Evolutionary conservation across 92 coral and sea anemone species (phyloP), one percentile per base, ranked within the genome.

Genomic region (Isaurus tuberculatus): DNA sequence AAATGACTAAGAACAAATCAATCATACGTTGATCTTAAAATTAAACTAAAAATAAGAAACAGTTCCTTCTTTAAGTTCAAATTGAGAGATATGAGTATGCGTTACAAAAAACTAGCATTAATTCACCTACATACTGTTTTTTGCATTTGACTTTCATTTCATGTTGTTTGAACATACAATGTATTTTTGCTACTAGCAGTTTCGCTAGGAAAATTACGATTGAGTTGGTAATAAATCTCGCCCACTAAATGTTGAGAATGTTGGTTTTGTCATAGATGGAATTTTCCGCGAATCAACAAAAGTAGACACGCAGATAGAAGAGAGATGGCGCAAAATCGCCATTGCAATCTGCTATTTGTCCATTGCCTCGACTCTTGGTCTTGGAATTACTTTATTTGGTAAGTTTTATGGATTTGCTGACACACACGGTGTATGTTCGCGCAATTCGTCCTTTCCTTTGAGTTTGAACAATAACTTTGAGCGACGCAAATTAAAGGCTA

Each of bases 281-380:
- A 77, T 77, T 23, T 77, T 77, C 70, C 70, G 82, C n/a, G 82
- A 57, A 57, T 67, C 82, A 58, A 70, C 58, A 36, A 77, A 77
- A 77, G 34, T 77, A 19, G 82, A 77, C 34, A 77, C 82, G 8
- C 69, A 31, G n/a, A 57, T 77, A 70, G 82, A 77, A 25, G 82
- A 32, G 23, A 57, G 44, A 77, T 77, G 82, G 82, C 69, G 82
- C 31, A 58, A 25, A 77, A 37, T 22, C 8, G 82, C 82, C 10
- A 36, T 77, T 77, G 36, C 26, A 29, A 22, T 77, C 48, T 77
- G 82, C 10, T 77, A 77, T n/a, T 58, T 77, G 2, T 77, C 82
- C 14, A 77, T 77, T 33, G 70, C 33, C 8, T 25, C 69, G 20
- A 77, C 82, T 16, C 82, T 77, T 17, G 82, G 33, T 15, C 68